Conservation (phyloP, 2,888 invertebrate species). For the Agriopis aurantiaria region DNA sequence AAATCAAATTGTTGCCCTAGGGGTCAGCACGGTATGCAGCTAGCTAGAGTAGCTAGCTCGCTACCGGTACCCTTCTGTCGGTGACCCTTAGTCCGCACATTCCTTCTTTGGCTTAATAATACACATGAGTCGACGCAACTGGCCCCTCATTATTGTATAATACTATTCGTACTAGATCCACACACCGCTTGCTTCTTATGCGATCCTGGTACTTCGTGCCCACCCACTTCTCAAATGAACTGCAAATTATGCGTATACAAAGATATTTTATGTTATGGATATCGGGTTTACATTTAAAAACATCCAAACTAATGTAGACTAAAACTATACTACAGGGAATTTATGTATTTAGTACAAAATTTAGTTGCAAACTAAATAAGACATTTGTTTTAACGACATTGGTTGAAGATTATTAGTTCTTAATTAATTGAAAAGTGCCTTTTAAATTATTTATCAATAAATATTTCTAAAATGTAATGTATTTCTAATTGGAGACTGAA, state of each 20-base stretch:
- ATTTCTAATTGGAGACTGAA: too few relatives aligned
- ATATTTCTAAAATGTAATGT: too few relatives aligned
- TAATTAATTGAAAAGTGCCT: too few relatives aligned
- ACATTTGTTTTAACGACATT: too few relatives aligned
- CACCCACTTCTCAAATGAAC: slow-evolving; percentile 37
- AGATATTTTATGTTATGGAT: too few relatives aligned
- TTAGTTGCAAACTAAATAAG: too few relatives aligned
- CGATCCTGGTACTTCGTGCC: slow-evolving; percentile 58
- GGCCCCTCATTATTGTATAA: slow-evolving; percentile 77
- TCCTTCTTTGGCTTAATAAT: slow-evolving; percentile 85
- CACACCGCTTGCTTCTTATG: slow-evolving; percentile 57
- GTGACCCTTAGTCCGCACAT: slow-evolving; percentile 77
- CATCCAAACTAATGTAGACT: too few relatives aligned
- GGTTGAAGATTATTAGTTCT: too few relatives aligned
- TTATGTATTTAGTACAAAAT: too few relatives aligned
- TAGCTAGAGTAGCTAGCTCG: slow-evolving; percentile 55
- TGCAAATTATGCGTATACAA: neutral
- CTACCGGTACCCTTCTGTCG: slow-evolving; percentile 73
- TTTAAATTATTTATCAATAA: too few relatives aligned
- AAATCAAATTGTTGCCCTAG: slow-evolving; percentile 61
- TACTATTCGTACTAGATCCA: slow-evolving; percentile 58
- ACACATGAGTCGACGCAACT: slow-evolving; percentile 78
- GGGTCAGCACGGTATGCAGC: slow-evolving; percentile 60
- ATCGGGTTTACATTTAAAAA: too few relatives aligned
- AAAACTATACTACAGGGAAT: too few relatives aligned